Evolutionary conservation across 1,140 invertebrate genomes (phyloP), one percentile per base, ranked within the genome.

Genomic region (Mya arenaria): DNA sequence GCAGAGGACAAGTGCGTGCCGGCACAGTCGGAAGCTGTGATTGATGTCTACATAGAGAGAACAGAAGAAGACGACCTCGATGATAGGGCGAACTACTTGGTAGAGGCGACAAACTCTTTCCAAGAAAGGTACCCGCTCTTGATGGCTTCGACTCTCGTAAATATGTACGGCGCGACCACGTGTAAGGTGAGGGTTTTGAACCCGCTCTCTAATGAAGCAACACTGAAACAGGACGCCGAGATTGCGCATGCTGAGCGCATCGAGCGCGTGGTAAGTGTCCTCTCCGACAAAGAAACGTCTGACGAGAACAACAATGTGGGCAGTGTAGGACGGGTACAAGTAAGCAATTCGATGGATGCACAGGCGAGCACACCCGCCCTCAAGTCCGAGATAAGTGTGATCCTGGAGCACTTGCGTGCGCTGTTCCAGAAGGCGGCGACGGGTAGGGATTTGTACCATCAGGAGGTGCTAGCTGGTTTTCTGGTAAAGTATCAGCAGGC

Each of bases 181-280:
- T 68, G 65, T 23, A 68, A 68, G n/a, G 65, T 68, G 4, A 28
- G 65, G 13, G 65, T 37, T 5, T 39, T 39, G 4, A 68, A 68
- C n/a, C 65, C 37, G 4, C 25, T 37, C n/a, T n/a, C 39, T 10
- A n/a, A n/a, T n/a, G n/a, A n/a, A n/a, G n/a, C 23, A 4, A 63
- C 60, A 23, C 28, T 63, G 5, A 63, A 34, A 30, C 60, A 68
- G n/a, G 65, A 68, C 44, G 65, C 65, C 23, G 32, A n/a, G 30
- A 68, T 68, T 3, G 65, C n/a, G 8, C 37, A n/a, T 19, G 65
- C 32, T 4, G 65, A 68, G 34, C 3, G 32, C 23, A 68, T 68
- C 30, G 65, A 68, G 17, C 23, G 65, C 5, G 32, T 68, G 8
- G n/a, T 41, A 3, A 37, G 19, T n/a, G n/a, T 68, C 4, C 10